Evolutionary conservation across 2,888 invertebrate species (phyloP).

Genomic region (Brachyopa scutellaris): DNA sequence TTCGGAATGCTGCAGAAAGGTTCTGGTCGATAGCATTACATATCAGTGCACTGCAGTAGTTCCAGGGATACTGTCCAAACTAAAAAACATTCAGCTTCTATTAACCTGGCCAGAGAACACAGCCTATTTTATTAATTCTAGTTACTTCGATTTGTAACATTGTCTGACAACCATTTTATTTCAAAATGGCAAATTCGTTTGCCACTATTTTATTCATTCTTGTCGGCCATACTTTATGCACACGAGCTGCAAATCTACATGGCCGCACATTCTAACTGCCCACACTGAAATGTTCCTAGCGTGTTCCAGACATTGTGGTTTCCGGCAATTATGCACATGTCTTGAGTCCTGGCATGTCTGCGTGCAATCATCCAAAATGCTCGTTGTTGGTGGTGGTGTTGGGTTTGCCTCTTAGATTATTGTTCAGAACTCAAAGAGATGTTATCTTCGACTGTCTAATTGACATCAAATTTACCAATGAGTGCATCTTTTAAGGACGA

Average conservation of each 20-base stretch:
- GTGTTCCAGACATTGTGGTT: conserved; percentile 4
- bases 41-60: too few relatives aligned
- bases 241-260: not conserved
- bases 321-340: conserved; percentile 5
- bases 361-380: conserved; percentile 24
- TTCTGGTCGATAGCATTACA: too few relatives aligned
- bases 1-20: too few relatives aligned
- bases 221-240: conserved; percentile 19
- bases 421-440: conserved; percentile 43
- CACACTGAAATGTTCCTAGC: conserved; percentile 9
- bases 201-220: not conserved
- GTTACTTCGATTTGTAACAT: too few relatives aligned
- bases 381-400: conserved; percentile 14
- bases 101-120: too few relatives aligned
- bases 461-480: conserved; percentile 38
- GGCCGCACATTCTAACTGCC: conserved; percentile 37
- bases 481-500: conserved; percentile 10
- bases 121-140: too few relatives aligned
- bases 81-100: too few relatives aligned
- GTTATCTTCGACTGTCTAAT: too few relatives aligned
- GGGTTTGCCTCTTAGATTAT: conserved; percentile 14
- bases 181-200: too few relatives aligned
- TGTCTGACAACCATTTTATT: too few relatives aligned
- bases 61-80: too few relatives aligned
- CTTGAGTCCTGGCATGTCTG: not conserved